phyloP scores from a whole-genome alignment of 2,888 invertebrate species.

The Cerastis rubricosa region DNA sequence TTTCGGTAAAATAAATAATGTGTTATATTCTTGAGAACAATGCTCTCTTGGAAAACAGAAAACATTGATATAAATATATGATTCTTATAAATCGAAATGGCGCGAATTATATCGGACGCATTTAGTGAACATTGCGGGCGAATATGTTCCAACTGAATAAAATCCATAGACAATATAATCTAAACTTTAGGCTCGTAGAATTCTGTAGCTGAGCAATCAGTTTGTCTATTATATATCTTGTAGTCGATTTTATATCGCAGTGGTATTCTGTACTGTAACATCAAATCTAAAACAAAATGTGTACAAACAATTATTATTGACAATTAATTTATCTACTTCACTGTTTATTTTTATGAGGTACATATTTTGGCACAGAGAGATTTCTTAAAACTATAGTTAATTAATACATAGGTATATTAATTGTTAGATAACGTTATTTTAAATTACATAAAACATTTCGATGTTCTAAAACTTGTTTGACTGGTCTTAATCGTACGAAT shows the following conservation, averaged over 20 bases:
- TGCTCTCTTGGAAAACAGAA: slow-evolving; percentile 24
- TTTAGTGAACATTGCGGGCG: slow-evolving; percentile 58
- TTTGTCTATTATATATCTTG: slow-evolving; percentile 48
- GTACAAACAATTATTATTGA: slow-evolving; percentile 82
- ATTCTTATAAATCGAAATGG: slow-evolving; percentile 37
- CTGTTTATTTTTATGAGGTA: slow-evolving; percentile 93
- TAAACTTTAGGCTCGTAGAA: slow-evolving; percentile 56
- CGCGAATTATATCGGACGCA: slow-evolving; percentile 34
- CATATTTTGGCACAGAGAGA: slow-evolving; percentile 95
- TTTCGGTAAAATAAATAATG: slow-evolving; percentile 33
- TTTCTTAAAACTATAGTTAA: slow-evolving; percentile 89
- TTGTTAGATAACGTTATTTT: slow-evolving; percentile 82
- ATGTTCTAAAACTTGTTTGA: slow-evolving; percentile 90
- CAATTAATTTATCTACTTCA: slow-evolving; percentile 88
- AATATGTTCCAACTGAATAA: slow-evolving; percentile 63
- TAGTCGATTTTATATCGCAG: slow-evolving; percentile 41
- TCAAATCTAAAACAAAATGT: slow-evolving; percentile 81
- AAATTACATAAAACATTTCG: slow-evolving; percentile 89
- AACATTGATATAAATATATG: slow-evolving; percentile 48
- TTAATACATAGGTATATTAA: slow-evolving; percentile 87
- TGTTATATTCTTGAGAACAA: slow-evolving; percentile 33
- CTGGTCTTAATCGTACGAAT: slow-evolving; percentile 91
- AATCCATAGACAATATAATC: slow-evolving; percentile 46
- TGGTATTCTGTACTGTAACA: slow-evolving; percentile 60
- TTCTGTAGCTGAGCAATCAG: slow-evolving; percentile 41